Evolutionary conservation across 1,140 invertebrate genomes (phyloP).

Genomic region (Muscidifurax raptorellus): DNA sequence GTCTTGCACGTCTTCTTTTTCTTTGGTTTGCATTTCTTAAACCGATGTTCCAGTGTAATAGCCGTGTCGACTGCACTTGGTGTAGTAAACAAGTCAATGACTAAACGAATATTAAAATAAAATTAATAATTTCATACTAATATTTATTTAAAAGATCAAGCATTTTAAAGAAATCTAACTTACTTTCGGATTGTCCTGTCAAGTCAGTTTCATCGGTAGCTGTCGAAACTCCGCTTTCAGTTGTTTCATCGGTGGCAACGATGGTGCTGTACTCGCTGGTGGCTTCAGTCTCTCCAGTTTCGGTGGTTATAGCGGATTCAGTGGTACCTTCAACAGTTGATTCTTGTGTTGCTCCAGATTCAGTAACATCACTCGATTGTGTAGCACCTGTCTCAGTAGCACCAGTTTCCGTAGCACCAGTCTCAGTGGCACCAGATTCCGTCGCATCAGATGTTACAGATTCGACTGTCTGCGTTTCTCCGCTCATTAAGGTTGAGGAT

Average conservation of each 20-base stretch:
- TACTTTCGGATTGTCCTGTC: constrained; percentile 63
- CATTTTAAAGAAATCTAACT: background rate
- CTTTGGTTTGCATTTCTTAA: constrained; percentile 80
- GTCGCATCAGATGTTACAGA: background rate
- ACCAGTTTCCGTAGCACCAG: background rate
- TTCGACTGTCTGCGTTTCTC: constrained; percentile 21
- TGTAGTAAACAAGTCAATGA: constrained; percentile 67
- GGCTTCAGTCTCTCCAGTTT: constrained; percentile 54
- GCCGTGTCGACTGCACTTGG: constrained; percentile 71
- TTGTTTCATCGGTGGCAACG: constrained; percentile 40
- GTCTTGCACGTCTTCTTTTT: constrained; percentile 80
- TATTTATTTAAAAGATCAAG: background rate
- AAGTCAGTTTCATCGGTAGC: constrained; percentile 57
- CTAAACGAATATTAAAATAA: constrained; percentile 52
- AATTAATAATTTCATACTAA: background rate
- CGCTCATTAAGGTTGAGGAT: constrained; percentile 10
- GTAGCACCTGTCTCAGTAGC: constrained; percentile 20
- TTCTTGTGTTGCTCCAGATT: constrained; percentile 46
- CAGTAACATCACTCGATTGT: constrained; percentile 47
- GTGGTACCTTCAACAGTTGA: constrained; percentile 50
- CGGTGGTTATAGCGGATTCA: constrained; percentile 56
- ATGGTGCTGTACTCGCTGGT: constrained; percentile 34
- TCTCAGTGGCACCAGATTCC: constrained; percentile 15
- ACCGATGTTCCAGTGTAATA: constrained; percentile 72
- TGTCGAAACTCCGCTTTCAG: constrained; percentile 54